Evolutionary conservation across 2,797 vertebrate species (phyloP).

Genomic region (Valencia hispanica): DNA sequence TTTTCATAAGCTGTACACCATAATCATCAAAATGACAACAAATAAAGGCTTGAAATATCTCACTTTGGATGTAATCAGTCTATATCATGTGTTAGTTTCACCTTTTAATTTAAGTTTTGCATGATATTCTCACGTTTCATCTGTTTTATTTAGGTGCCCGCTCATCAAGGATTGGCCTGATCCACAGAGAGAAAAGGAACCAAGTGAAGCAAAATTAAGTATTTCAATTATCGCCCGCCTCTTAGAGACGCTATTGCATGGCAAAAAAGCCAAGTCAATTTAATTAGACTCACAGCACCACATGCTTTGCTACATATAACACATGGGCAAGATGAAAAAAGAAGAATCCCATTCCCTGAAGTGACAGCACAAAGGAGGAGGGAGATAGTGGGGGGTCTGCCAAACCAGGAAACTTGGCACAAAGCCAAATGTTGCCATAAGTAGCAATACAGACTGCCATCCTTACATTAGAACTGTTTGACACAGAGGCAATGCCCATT

Average conservation of each 20-base stretch:
- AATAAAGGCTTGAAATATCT: too few relatives aligned
- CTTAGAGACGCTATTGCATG: conserved; percentile 54
- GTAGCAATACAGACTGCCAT: conserved; percentile 44
- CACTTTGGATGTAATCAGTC: too few relatives aligned
- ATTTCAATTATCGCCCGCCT: conserved; percentile 68
- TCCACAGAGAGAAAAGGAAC: conserved; percentile 59
- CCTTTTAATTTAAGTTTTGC: too few relatives aligned
- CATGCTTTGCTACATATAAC: conserved; percentile 64
- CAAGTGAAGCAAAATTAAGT: conserved; percentile 62
- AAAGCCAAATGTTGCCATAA: conserved; percentile 43
- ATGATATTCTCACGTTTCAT: too few relatives aligned
- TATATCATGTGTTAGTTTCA: too few relatives aligned
- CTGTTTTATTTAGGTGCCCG: neutral
- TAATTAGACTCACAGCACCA: conserved; percentile 71
- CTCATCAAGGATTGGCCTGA: conserved; percentile 56
- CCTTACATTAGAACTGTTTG: conserved; percentile 55
- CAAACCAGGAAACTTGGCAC: conserved; percentile 64
- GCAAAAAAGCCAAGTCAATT: conserved; percentile 72
- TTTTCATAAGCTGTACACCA: too few relatives aligned
- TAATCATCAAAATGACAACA: too few relatives aligned
- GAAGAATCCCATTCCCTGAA: conserved; percentile 56
- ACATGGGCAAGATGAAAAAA: conserved; percentile 41
- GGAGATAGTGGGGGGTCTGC: conserved; percentile 33
- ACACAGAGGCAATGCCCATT: conserved; percentile 49
- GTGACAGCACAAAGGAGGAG: conserved; percentile 45